Percentiles rank a stretch among this genome's conserved stretches.
These are phyloP conservation scores for Drosophila hydei DNA, from an alignment of 1,140 invertebrate species.

Conservation along the genomic window DNA sequence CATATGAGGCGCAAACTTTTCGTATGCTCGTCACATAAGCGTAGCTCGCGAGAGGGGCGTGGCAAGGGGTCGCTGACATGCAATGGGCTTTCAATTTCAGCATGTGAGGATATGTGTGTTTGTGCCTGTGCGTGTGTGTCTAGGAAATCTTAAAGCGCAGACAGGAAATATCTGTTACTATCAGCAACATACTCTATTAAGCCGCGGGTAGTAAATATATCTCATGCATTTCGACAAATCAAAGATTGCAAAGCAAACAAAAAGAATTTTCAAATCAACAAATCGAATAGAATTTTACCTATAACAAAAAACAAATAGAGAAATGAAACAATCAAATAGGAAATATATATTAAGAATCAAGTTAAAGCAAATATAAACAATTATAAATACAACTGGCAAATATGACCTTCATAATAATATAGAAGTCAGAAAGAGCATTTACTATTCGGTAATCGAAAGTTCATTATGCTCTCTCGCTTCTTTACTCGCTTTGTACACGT, in stretches of 20 bases:
- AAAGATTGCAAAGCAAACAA: not conserved
- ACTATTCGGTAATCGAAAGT: not conserved
- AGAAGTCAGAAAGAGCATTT: not conserved
- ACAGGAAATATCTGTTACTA: conserved; percentile 71
- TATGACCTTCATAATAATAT: no score
- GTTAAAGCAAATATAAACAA: no score
- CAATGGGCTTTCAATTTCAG: conserved; percentile 79
- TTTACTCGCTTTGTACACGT: conserved; percentile 28
- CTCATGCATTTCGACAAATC: not conserved
- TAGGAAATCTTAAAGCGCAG: conserved; percentile 78
- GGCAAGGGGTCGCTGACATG: conserved; percentile 71
- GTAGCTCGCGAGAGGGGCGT: conserved; percentile 32
- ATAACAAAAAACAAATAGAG: no score
- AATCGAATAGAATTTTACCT: no score
- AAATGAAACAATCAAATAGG: no score
- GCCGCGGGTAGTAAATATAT: not conserved
- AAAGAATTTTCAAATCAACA: no score
- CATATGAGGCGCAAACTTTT: conserved; percentile 63
- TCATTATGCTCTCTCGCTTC: not conserved
- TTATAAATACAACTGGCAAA: no score
- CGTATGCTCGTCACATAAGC: conserved; percentile 54
- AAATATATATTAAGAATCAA: no score
- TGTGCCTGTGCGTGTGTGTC: conserved; percentile 45
- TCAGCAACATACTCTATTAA: not conserved
- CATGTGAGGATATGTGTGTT: conserved; percentile 3